Conservation (phyloP, 2,888 invertebrate species). For the Tinea trinotella region DNA sequence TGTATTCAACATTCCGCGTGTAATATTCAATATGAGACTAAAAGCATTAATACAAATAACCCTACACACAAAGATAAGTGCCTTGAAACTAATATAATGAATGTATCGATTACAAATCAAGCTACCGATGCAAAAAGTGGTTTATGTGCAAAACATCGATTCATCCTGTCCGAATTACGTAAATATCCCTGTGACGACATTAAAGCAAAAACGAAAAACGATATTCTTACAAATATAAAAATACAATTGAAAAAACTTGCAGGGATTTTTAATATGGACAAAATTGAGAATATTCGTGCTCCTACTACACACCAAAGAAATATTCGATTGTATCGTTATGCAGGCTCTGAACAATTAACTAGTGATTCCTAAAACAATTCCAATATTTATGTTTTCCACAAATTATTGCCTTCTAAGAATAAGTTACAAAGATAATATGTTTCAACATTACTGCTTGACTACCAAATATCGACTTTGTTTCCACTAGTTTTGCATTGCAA, state of each 20-base stretch:
- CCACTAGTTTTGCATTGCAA: no score
- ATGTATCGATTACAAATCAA: neutral
- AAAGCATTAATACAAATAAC: conserved; percentile 1
- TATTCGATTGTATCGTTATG: conserved; percentile 35
- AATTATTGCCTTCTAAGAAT: neutral
- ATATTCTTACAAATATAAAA: conserved; percentile 27
- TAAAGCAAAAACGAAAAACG: conserved; percentile 18
- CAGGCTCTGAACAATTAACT: conserved; percentile 26
- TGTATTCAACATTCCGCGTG: neutral
- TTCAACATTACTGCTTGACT: neutral
- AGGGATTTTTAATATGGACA: conserved; percentile 35
- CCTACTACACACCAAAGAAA: conserved; percentile 28
- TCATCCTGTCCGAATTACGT: neutral
- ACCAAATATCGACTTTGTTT: neutral
- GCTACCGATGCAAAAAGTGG: neutral
- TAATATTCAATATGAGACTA: conserved; percentile 2
- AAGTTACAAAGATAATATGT: no score
- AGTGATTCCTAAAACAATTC: neutral
- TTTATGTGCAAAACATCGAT: conserved; percentile 6
- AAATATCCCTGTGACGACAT: neutral
- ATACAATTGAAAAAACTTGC: conserved; percentile 28
- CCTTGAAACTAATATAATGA: neutral
- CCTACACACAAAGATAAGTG: neutral
- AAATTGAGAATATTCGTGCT: conserved; percentile 38
- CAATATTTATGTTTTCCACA: neutral